phyloP scores from a whole-genome alignment of 2,888 invertebrate species.

The Harpalus rufipes region DNA sequence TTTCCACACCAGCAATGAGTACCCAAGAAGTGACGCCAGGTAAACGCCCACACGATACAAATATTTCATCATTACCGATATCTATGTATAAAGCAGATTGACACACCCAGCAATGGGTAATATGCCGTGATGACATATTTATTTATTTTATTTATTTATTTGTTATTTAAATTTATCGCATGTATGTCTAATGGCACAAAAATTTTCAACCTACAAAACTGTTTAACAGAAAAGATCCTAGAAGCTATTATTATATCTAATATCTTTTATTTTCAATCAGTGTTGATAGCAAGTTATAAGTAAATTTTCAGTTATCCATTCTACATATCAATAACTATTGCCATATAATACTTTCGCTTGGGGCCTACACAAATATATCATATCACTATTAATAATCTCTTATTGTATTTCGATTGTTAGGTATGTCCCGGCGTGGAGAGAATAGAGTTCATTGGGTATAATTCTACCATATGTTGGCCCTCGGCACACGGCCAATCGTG shows the following conservation, averaged over 20 bases:
- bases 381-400: constrained; percentile 53
- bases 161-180: too few species aligned
- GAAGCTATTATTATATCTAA: background rate
- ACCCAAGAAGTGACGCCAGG: too few species aligned
- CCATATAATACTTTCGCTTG: constrained; percentile 12
- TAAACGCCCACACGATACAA: too few species aligned
- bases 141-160: too few species aligned
- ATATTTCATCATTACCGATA: too few species aligned
- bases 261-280: constrained; percentile 3
- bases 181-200: too few species aligned
- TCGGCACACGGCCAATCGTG: constrained; percentile 54
- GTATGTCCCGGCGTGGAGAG: constrained; percentile 3
- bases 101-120: too few species aligned
- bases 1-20: too few species aligned
- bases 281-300: background rate
- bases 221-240: too few species aligned
- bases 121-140: too few species aligned
- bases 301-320: constrained; percentile 20
- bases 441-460: constrained; percentile 49
- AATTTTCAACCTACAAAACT: too few species aligned
- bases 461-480: constrained; percentile 61
- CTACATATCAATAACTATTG: background rate
- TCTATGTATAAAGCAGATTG: too few species aligned
- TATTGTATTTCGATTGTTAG: constrained; percentile 41
- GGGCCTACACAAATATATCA: constrained; percentile 40